A percentile compares a stretch with the other conserved stretches of the same genome.
Evolutionary conservation across 2,888 invertebrate species (phyloP).

Genomic region (Craniophora ligustri): DNA sequence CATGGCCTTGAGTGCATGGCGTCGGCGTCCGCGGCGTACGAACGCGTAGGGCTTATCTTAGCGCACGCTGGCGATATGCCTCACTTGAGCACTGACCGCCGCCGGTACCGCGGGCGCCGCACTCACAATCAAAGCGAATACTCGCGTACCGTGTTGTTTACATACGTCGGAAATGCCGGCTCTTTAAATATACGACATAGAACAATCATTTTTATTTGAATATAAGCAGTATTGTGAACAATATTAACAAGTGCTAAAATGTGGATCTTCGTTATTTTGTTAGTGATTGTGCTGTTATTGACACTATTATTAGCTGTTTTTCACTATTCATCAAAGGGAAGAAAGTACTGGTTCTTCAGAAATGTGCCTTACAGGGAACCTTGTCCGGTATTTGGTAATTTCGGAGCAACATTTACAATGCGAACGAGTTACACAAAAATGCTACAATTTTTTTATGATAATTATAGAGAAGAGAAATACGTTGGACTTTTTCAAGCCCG

Average conservation of each 20-base stretch:
- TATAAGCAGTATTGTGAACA: slow-evolving; percentile 49
- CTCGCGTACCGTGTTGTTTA: slow-evolving; percentile 75
- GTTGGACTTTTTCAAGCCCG: slow-evolving; percentile 84
- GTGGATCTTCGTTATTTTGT: slow-evolving; percentile 69
- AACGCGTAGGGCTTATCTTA: slow-evolving; percentile 77
- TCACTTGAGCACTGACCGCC: slow-evolving; percentile 74
- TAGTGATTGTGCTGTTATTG: slow-evolving; percentile 68
- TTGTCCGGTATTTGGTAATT: slow-evolving; percentile 85
- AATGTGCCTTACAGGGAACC: slow-evolving; percentile 84
- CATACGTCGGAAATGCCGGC: slow-evolving; percentile 66
- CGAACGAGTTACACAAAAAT: slow-evolving; percentile 78
- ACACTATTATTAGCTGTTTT: slow-evolving; percentile 70
- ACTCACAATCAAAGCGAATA: slow-evolving; percentile 50
- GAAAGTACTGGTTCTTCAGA: slow-evolving; percentile 79
- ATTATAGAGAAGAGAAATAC: slow-evolving; percentile 72
- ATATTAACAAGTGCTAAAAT: slow-evolving; percentile 58
- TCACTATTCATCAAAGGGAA: slow-evolving; percentile 77
- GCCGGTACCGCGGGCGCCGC: slow-evolving; percentile 60
- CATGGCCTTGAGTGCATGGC: slow-evolving; percentile 75
- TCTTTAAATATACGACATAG: slow-evolving; percentile 56
- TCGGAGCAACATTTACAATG: slow-evolving; percentile 80
- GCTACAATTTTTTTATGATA: slow-evolving; percentile 78
- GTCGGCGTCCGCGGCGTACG: slow-evolving; percentile 49
- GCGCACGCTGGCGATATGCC: slow-evolving; percentile 65
- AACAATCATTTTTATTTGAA: slow-evolving; percentile 43